A percentile compares a stretch with the other conserved stretches of the same genome.
Evolutionary conservation across 2,888 invertebrate species (phyloP).

Genomic region (Eucera pruinosa): DNA sequence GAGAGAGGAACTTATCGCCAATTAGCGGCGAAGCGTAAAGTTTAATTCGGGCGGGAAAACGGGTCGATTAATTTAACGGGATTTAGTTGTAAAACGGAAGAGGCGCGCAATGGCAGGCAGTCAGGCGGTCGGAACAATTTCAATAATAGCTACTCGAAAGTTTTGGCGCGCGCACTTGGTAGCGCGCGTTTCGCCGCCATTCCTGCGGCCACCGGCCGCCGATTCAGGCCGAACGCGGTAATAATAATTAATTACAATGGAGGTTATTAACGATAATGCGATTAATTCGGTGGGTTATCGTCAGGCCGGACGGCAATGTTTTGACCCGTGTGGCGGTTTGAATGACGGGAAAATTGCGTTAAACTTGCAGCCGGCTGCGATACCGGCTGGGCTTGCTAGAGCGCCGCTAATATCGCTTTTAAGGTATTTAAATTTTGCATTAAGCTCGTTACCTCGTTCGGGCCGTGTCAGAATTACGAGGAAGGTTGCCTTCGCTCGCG

Average conservation of each 20-base stretch:
- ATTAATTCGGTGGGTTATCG: conserved; percentile 59
- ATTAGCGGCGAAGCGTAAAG: no score
- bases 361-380: conserved; percentile 47
- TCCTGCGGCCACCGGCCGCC: conserved; percentile 16
- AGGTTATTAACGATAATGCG: conserved; percentile 57
- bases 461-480: conserved; percentile 19
- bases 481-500: conserved; percentile 1
- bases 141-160: conserved; percentile 29
- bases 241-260: conserved; percentile 63
- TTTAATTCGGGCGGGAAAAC: conserved; percentile 4
- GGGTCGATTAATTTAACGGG: conserved; percentile 14
- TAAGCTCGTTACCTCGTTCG: conserved; percentile 35
- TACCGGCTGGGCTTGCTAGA: conserved; percentile 8
- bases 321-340: conserved; percentile 42
- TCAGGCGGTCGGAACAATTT: not conserved
- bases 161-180: not conserved
- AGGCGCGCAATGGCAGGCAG: no score
- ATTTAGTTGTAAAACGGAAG: conserved; percentile 20
- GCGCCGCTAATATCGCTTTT: conserved; percentile 57
- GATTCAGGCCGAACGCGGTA: conserved; percentile 30
- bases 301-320: conserved; percentile 37
- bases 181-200: not conserved
- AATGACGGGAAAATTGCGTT: conserved; percentile 65
- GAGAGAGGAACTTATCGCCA: not conserved
- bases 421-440: conserved; percentile 61